These are phyloP conservation scores for Catocala sponsa DNA, from an alignment of 2,888 invertebrate genomes.

Conservation along the genomic window DNA sequence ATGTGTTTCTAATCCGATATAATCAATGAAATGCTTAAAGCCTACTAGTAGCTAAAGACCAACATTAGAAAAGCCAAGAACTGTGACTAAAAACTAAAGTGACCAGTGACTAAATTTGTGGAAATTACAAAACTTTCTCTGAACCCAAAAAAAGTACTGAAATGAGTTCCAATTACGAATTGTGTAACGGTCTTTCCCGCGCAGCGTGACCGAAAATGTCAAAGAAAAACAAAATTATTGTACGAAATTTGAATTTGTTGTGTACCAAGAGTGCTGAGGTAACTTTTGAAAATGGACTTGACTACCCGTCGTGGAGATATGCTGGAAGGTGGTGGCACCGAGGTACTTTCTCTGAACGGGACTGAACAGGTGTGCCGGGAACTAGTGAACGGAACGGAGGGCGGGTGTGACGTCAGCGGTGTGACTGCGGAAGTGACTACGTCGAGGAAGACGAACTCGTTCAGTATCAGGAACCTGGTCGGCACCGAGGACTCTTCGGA, in stretches of 20 bases:
- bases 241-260: slow-evolving; percentile 51
- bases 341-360: slow-evolving; percentile 62
- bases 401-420: slow-evolving; percentile 70
- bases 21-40: slow-evolving; percentile 11
- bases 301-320: slow-evolving; percentile 79
- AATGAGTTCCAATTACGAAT: slow-evolving; percentile 57
- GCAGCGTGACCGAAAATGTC: slow-evolving; percentile 58
- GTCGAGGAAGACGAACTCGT: slow-evolving; percentile 74
- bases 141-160: slow-evolving; percentile 28
- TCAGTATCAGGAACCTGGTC: slow-evolving; percentile 80
- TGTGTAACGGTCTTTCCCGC: slow-evolving; percentile 40
- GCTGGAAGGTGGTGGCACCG: slow-evolving; percentile 59
- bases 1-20: slow-evolving; percentile 23
- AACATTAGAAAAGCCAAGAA: slow-evolving; percentile 9
- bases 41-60: not conserved
- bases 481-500: slow-evolving; percentile 73
- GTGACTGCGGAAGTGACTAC: slow-evolving; percentile 69
- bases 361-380: slow-evolving; percentile 70
- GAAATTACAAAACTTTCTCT: not conserved
- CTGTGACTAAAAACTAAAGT: slow-evolving; percentile 38
- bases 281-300: slow-evolving; percentile 80
- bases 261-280: slow-evolving; percentile 37
- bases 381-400: slow-evolving; percentile 69
- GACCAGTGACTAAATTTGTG: slow-evolving; percentile 41
- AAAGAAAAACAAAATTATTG: slow-evolving; percentile 49